Evolutionary conservation across 1,140 invertebrate species (phyloP).

Genomic region (Stenopsyche tienmushanensis): DNA sequence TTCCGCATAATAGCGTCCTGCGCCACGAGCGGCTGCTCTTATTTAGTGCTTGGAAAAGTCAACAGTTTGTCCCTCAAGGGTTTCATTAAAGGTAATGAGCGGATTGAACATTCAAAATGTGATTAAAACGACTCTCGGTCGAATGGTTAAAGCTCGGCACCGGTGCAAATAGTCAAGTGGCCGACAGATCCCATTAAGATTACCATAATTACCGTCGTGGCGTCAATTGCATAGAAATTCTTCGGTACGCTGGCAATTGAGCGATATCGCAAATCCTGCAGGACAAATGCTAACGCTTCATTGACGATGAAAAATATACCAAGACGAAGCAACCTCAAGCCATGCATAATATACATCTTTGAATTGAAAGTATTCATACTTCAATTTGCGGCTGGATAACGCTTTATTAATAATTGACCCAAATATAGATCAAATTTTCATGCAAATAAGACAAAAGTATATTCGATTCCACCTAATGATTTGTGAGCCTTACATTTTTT

Average conservation of each 20-base stretch:
- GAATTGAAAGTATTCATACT: no score
- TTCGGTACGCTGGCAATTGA: not conserved
- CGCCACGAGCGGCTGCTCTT: not conserved
- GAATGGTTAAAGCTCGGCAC: slow-evolving; percentile 6
- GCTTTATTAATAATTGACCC: no score
- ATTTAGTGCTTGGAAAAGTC: not conserved
- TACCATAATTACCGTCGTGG: slow-evolving; percentile 36
- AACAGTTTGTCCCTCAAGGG: not conserved
- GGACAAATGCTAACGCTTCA: no score
- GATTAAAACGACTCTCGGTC: slow-evolving; percentile 25
- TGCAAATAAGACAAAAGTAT: no score
- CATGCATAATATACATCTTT: no score
- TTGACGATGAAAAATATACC: no score
- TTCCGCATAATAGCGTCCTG: not conserved
- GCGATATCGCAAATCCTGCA: not conserved
- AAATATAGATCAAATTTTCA: no score
- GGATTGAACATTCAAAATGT: slow-evolving; percentile 15
- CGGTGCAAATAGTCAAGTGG: slow-evolving; percentile 23
- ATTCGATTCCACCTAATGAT: no score
- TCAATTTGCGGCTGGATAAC: no score
- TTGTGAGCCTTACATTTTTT: no score
- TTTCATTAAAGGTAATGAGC: slow-evolving; percentile 10
- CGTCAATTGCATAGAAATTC: slow-evolving; percentile 22
- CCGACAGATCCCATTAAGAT: slow-evolving; percentile 36
- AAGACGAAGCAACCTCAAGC: no score